Percentiles rank a stretch among this genome's conserved stretches.
phyloP scores from a whole-genome alignment of 2,113 vertebrate genomes.

The human (Homo sapiens) region GRCh38 chr11:31234001-31234500 shows the following conservation, averaged over 20 bases:
- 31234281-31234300: background rate
- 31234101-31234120: background rate
- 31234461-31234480: background rate
- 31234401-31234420: constrained; percentile 27
- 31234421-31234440: background rate
- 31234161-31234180: background rate
- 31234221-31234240: constrained; percentile 51
- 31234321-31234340: constrained; percentile 36
- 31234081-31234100: background rate
- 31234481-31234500: constrained; percentile 64
- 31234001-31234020: background rate
- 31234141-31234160: background rate
- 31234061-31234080: background rate
- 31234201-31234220: background rate
- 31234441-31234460: constrained; percentile 46
- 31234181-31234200: constrained; percentile 17
- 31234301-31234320: background rate
- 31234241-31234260: constrained; percentile 20
- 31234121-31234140: background rate
- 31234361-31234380: background rate
- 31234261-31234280: background rate
- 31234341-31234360: constrained; percentile 31
- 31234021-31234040: background rate
- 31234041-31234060: background rate
- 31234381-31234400: background rate